These are phyloP conservation scores for Oreochromis mossambicus DNA, from an alignment of 2,797 vertebrate genomes.

Conservation along the genomic window DNA sequence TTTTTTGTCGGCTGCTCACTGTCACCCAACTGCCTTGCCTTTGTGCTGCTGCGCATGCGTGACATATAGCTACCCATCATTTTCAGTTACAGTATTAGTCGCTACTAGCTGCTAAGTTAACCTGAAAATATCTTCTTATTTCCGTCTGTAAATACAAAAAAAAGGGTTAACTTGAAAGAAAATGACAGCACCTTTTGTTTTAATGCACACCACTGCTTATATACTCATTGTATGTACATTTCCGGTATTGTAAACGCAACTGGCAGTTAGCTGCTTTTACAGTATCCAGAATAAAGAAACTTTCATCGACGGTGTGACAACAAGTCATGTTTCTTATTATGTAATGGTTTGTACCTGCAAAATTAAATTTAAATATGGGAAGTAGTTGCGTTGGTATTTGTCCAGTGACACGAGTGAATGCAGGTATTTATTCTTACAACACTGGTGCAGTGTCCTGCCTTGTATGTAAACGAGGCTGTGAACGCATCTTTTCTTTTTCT, in stretches of 20 bases:
- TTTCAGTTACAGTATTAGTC: constrained; percentile 26
- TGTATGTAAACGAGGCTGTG: constrained; percentile 26
- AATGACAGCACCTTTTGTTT: background rate
- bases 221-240: constrained; percentile 7
- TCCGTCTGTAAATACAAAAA: fast-evolving
- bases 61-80: constrained; percentile 43
- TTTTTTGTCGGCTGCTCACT: constrained; percentile 47
- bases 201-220: background rate
- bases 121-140: background rate
- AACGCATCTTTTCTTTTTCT: background rate
- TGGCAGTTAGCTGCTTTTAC: background rate
- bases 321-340: background rate
- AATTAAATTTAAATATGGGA: background rate
- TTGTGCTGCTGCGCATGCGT: constrained; percentile 87
- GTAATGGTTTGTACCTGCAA: background rate
- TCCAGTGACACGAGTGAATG: constrained; percentile 26
- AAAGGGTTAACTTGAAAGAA: fast-evolving
- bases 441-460: background rate
- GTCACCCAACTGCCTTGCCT: constrained; percentile 79
- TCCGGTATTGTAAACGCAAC: constrained; percentile 12
- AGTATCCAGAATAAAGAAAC: background rate
- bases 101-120: background rate
- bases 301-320: background rate
- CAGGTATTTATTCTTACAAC: background rate
- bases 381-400: constrained; percentile 28